These are phyloP conservation scores for Galerucella calmariensis DNA, from an alignment of 2,888 invertebrate species.

Conservation along the genomic window DNA sequence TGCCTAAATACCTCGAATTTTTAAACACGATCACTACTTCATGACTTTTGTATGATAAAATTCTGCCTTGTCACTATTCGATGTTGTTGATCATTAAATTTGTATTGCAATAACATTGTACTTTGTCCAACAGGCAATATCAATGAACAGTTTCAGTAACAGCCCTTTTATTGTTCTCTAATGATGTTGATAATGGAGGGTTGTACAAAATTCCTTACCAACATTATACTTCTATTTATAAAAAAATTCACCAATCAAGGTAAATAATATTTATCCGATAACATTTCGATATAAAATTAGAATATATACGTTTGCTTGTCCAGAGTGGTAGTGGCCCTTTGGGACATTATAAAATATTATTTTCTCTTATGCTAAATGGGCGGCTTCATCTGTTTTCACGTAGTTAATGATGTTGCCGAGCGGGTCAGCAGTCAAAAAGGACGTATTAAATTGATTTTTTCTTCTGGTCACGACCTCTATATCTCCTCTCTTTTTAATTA, in stretches of 20 bases:
- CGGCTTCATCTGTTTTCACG: too few species aligned
- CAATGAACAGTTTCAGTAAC: conserved; percentile 13
- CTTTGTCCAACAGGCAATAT: conserved; percentile 19
- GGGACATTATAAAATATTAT: too few species aligned
- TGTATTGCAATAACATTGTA: conserved; percentile 21
- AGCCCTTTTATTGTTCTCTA: conserved; percentile 22
- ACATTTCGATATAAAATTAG: too few species aligned
- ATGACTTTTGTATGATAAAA: conserved; percentile 7
- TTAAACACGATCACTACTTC: conserved; percentile 15
- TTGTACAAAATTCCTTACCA: background rate
- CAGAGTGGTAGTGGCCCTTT: too few species aligned
- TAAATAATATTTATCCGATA: conserved; percentile 1
- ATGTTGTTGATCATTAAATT: conserved; percentile 1
- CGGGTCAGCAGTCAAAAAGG: too few species aligned
- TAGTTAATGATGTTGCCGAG: too few species aligned
- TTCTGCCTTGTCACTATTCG: conserved; percentile 23
- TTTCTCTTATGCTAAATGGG: too few species aligned
- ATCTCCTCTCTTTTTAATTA: too few species aligned
- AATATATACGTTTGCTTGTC: too few species aligned
- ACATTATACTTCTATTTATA: background rate
- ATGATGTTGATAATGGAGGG: conserved; percentile 1
- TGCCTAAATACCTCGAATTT: conserved; percentile 26
- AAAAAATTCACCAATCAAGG: background rate
- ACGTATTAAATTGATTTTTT: too few species aligned
- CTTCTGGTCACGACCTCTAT: too few species aligned